Evolutionary conservation across 1,140 invertebrate genomes (phyloP), one percentile per base, ranked within the genome.

Genomic region (Drosophila pectinifera): DNA sequence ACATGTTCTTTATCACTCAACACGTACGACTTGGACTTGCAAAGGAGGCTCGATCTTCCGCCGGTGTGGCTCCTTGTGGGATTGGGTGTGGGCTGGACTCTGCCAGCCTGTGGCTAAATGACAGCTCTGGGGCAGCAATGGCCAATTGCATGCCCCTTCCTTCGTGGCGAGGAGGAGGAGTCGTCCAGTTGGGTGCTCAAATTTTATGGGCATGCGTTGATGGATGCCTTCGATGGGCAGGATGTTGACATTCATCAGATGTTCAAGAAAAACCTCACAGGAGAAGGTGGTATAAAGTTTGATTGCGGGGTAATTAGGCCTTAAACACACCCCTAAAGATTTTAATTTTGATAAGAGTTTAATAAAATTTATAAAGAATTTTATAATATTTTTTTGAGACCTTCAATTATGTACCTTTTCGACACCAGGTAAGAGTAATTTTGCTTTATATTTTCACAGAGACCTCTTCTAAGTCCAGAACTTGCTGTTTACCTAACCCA

Each of bases 1-100:
- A 89, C 84, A 89, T 89, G 84, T 89, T 89, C 77, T 90, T 90
- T 84, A 89, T 89, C 80, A 89, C 84, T 84, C 84, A 90, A 80
- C 84, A 84, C 84, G 70, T 65, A 43, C 36, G 41, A 26, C 36
- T 13, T 43, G 31, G 18, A 10, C 16, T 39, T 10, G 26, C 36
- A 34, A 26, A 16, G 45, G 18, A 31, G 22, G 3, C 26, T 22
- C 18, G 26, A 28, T 28, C 26, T 7, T 28, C 38, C 7, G 10
- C 14, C 28, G 18, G 14, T 39, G 48, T 41, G 34, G 8, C 57
- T 26, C 11, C 34, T 48, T 28, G 36, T 65, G 34, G 34, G 20
- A 62, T 74, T 57, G 73, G 73, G 73, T 75, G 73, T 75, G 42
- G 72, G 73, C 72, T 22, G 28, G 43, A 10, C 7, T 34, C 31